Evolutionary conservation across 2,113 vertebrate species (phyloP).

Genomic region (Corynorhinus townsendii): DNA sequence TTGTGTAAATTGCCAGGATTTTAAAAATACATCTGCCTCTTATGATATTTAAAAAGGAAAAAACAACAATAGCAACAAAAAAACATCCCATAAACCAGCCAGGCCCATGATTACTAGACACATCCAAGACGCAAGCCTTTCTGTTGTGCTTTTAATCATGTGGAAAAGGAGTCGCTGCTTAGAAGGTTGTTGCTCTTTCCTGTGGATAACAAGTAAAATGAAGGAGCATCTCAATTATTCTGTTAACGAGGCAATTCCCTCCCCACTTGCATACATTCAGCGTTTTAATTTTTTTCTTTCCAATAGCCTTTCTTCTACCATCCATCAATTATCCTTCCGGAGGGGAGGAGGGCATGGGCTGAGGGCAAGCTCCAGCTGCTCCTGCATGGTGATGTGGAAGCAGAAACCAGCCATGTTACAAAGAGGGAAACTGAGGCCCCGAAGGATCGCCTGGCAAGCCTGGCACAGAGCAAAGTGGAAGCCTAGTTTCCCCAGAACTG

Average conservation of each 20-base stretch:
- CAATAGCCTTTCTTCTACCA: conserved; percentile 68
- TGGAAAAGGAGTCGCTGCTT: conserved; percentile 67
- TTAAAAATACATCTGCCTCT: conserved; percentile 67
- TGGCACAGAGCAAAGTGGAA: accelerated
- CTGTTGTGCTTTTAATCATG: conserved; percentile 82
- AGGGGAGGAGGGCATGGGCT: accelerated
- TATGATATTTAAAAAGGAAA: conserved; percentile 63
- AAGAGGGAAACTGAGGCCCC: background rate
- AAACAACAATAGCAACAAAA: conserved; percentile 26
- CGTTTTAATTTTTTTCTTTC: conserved; percentile 59
- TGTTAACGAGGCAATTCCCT: conserved; percentile 75
- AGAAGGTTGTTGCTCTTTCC: conserved; percentile 73
- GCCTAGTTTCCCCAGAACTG: accelerated
- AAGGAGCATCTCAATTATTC: conserved; percentile 83
- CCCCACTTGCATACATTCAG: conserved; percentile 70
- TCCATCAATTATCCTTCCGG: conserved; percentile 55
- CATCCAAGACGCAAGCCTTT: conserved; percentile 72
- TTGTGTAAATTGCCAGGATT: conserved; percentile 72
- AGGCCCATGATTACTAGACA: conserved; percentile 78
- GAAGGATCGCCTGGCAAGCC: accelerated
- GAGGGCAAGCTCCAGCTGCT: background rate
- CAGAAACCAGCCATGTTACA: background rate
- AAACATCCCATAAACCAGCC: conserved; percentile 45
- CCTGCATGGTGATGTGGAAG: accelerated
- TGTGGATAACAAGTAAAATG: conserved; percentile 79